Percentiles rank a stretch among this genome's conserved stretches.
These are phyloP conservation scores for Anabas testudineus DNA, from an alignment of 2,797 vertebrate species.

Conservation along the genomic window DNA sequence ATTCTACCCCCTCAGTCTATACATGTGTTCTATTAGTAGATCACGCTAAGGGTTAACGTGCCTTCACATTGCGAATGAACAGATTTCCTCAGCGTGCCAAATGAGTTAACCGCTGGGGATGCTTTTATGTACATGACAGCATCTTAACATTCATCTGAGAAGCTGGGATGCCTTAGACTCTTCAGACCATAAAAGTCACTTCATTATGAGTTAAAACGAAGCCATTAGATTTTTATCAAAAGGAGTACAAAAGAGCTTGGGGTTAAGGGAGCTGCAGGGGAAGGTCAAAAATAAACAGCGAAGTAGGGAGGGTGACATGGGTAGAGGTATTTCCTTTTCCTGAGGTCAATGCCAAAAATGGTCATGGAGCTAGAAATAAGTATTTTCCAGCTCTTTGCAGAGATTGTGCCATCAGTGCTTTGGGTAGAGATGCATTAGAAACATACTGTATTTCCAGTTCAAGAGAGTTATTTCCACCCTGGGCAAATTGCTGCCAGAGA, in stretches of 20 bases:
- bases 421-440: slow-evolving; percentile 64
- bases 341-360: slow-evolving; percentile 75
- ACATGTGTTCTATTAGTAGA: too few relatives aligned
- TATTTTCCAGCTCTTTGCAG: slow-evolving; percentile 69
- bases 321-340: slow-evolving; percentile 74
- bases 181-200: slow-evolving; percentile 59
- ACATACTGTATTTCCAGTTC: slow-evolving; percentile 53
- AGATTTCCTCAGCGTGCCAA: background rate
- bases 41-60: background rate
- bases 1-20: too few relatives aligned
- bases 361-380: slow-evolving; percentile 69
- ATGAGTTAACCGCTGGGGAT: background rate
- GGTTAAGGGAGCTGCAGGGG: slow-evolving; percentile 58
- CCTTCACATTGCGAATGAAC: background rate
- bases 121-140: slow-evolving; percentile 19
- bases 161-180: slow-evolving; percentile 38
- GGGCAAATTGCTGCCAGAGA: slow-evolving; percentile 60
- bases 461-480: slow-evolving; percentile 62
- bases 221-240: slow-evolving; percentile 72
- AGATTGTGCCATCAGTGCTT: slow-evolving; percentile 52
- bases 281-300: slow-evolving; percentile 66
- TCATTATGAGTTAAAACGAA: slow-evolving; percentile 23
- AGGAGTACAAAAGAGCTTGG: slow-evolving; percentile 61
- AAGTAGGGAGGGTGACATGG: slow-evolving; percentile 57
- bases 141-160: slow-evolving; percentile 38